phyloP scores from a whole-genome alignment of 2,797 vertebrate species.

The Thripadectes ignobilis region DNA sequence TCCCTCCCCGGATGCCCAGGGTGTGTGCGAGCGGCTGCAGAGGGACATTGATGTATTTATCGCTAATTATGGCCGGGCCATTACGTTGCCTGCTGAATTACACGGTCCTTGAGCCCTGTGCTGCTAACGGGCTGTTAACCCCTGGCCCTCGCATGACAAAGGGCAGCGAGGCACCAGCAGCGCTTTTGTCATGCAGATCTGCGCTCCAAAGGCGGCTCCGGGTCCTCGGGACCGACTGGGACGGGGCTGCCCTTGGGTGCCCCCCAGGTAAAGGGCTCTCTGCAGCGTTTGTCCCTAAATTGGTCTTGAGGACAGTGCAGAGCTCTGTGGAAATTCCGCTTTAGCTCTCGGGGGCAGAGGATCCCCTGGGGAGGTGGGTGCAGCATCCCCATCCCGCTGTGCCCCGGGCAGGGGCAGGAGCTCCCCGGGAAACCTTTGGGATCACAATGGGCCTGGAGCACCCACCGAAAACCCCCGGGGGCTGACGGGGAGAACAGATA shows the following conservation, averaged over 20 bases:
- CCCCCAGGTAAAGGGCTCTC: background rate
- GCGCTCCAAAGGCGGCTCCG: background rate
- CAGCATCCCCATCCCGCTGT: background rate
- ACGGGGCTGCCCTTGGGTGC: background rate
- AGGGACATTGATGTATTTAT: conserved; percentile 23
- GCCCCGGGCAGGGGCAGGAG: background rate
- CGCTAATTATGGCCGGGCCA: conserved; percentile 12
- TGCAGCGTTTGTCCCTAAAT: accelerated
- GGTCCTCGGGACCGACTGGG: background rate
- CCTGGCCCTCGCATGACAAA: background rate
- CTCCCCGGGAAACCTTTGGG: background rate
- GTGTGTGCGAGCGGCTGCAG: background rate
- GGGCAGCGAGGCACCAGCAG: background rate
- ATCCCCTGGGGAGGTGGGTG: background rate
- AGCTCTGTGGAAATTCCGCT: background rate
- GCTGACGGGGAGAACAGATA: background rate
- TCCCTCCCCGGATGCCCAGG: background rate
- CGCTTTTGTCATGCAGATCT: background rate
- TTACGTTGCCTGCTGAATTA: conserved; percentile 20
- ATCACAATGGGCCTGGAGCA: background rate
- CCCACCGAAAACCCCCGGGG: background rate
- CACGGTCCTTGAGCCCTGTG: conserved; percentile 1
- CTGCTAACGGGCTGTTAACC: background rate
- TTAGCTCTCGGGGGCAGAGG: accelerated
- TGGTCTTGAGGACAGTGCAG: background rate